Evolutionary conservation across 2,113 vertebrate species (phyloP).

Genomic region (Spizaetus ornatus): DNA sequence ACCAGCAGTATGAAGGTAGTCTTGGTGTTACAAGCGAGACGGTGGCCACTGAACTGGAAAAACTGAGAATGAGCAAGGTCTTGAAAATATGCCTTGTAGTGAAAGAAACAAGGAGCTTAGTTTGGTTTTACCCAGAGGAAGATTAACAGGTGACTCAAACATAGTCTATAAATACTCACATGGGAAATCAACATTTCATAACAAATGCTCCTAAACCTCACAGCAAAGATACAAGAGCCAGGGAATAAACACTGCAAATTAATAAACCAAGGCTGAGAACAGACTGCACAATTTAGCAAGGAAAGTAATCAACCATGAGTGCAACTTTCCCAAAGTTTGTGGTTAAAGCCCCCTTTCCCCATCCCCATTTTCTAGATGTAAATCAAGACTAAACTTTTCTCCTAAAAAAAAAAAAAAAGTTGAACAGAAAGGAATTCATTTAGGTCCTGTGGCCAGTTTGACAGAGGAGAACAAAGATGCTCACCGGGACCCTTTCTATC

Average conservation of each 20-base stretch:
- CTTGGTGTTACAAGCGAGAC: not conserved
- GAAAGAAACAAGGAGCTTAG: not conserved
- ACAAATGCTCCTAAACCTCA: not conserved
- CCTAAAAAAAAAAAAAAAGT: not conserved
- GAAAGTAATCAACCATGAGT: not conserved
- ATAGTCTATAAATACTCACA: not conserved
- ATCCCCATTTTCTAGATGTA: not conserved
- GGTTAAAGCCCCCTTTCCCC: not conserved
- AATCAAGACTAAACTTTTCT: not conserved
- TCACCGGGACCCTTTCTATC: not conserved
- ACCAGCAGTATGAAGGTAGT: not conserved
- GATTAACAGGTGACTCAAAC: constrained; percentile 26
- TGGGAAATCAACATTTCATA: constrained; percentile 18
- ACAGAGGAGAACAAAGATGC: not conserved
- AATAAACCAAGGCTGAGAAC: not conserved
- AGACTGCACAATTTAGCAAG: not conserved
- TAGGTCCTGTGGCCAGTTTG: not conserved
- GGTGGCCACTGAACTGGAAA: not conserved
- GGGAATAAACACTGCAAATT: not conserved
- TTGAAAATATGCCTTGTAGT: not conserved
- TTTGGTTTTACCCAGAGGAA: not conserved
- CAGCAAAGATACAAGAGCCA: not conserved
- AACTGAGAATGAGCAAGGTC: not conserved
- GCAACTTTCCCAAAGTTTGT: not conserved
- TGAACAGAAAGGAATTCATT: not conserved